These are phyloP conservation scores for Petromus typicus DNA, from an alignment of 2,113 vertebrate species.

Conservation along the genomic window DNA sequence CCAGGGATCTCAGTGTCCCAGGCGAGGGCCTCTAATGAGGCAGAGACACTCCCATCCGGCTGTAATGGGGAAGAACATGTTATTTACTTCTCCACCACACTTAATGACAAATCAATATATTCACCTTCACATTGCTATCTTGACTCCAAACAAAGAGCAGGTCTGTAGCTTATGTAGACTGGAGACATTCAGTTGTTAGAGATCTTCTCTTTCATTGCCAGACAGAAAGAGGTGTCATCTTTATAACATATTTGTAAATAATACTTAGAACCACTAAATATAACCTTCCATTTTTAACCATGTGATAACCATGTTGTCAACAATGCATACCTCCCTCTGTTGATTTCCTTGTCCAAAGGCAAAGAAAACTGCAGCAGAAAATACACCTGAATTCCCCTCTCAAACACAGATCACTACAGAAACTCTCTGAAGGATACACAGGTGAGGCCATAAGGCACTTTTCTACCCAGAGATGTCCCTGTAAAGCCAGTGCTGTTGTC, in stretches of 20 bases:
- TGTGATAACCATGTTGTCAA: background rate
- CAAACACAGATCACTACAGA: background rate
- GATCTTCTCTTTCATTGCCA: background rate
- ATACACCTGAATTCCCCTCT: background rate
- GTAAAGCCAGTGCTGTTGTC: background rate
- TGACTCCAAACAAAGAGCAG: background rate
- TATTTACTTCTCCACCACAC: constrained; percentile 35
- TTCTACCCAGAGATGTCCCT: background rate
- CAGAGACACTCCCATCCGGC: background rate
- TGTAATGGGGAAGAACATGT: background rate
- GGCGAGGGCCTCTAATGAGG: background rate
- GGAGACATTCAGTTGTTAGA: background rate
- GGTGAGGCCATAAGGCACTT: background rate
- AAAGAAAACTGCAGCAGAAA: background rate
- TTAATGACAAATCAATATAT: constrained; percentile 43
- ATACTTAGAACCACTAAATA: background rate
- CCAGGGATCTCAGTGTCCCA: background rate
- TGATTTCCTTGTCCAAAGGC: background rate
- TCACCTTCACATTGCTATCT: background rate
- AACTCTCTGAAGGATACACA: background rate
- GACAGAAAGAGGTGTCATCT: background rate
- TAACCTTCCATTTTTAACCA: background rate
- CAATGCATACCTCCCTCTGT: background rate
- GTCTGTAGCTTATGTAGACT: background rate
- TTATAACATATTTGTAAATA: background rate